Evolutionary conservation across 1,140 invertebrate species (phyloP), one percentile per base, ranked within the genome.

Genomic region (Drosophila lowei): DNA sequence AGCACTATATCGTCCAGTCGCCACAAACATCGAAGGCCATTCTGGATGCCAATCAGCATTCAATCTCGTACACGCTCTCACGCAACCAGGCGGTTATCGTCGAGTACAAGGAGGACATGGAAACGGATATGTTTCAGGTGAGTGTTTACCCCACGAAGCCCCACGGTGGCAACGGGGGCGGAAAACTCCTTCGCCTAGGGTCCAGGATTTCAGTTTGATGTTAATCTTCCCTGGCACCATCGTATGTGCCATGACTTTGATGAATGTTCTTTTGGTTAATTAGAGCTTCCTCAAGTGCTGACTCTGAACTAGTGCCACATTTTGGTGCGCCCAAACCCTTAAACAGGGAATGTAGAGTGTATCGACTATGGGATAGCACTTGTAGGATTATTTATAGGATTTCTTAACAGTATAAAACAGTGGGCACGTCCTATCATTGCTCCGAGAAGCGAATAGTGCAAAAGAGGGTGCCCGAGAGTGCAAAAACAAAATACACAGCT

Each of bases 111-210:
- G 95, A 96, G 85, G 98, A 99, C 92, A 95, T 96, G 59, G 95
- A 97, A 89, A 99, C 97, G 38, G 98, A 99, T 92, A 99, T 99
- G 98, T 99, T 99, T 93, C 98, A 99, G 94, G 97, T 98, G 92
- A 93, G 92, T 79, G 92, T 79, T 38, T 2, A 5, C 3, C 34
- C 30, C 21, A n/a, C 21, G 2, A 2, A 23, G 2, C 21, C 21
- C 23, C 23, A 6, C 23, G 5, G 5, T 0, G 15, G 6, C 6
- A 48, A 47, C 5, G 0, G 6, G 11, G 9, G 8, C 15, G 50
- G 11, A 23, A 28, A 23, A 6, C 9, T 8, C 30, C 13, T 28
- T 41, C 6, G 2, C 25, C 25, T 6, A n/a, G 57, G 34, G 15
- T 7, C 6, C 9, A 1, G 34, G 9, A 11, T 2, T 38, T 11